A percentile compares a stretch with the other conserved stretches of the same genome.
Conservation (phyloP, 2,113 vertebrate species). For the Emydocephalus ijimae region DNA sequence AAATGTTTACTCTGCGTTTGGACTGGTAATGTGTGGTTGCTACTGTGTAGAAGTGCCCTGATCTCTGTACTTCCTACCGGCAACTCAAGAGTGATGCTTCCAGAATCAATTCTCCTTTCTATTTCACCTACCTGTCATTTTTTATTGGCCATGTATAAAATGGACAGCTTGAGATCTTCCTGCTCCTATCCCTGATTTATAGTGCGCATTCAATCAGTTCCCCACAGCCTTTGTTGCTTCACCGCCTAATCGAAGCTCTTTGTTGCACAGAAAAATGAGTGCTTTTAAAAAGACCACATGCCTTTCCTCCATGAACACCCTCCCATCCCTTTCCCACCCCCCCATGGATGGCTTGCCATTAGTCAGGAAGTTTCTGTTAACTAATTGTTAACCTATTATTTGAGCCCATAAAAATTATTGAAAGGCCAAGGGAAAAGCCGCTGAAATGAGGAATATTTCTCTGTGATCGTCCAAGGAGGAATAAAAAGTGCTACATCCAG, state of each 20-base stretch:
- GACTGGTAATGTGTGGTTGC: no score
- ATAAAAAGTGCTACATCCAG: constrained; percentile 49
- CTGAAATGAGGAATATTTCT: constrained; percentile 66
- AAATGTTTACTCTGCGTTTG: background rate
- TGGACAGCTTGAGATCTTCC: background rate
- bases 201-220: constrained; percentile 38
- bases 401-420: constrained; percentile 62
- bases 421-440: constrained; percentile 63
- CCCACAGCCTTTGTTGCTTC: constrained; percentile 2
- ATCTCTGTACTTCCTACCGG: background rate
- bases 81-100: background rate
- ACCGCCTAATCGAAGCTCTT: constrained; percentile 35
- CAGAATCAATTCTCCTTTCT: background rate
- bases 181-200: constrained; percentile 25
- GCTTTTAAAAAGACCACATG: constrained; percentile 53
- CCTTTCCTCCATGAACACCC: constrained; percentile 71
- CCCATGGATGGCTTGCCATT: constrained; percentile 50
- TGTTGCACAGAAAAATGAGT: constrained; percentile 49
- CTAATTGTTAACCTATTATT: constrained; percentile 70
- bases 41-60: no score
- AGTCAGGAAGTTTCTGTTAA: constrained; percentile 64
- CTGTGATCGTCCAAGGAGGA: constrained; percentile 49
- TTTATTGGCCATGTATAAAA: background rate
- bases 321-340: constrained; percentile 15
- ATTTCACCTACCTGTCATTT: background rate